phyloP scores from a whole-genome alignment of 2,113 vertebrate species.

The Petrocephalus zakoni region DNA sequence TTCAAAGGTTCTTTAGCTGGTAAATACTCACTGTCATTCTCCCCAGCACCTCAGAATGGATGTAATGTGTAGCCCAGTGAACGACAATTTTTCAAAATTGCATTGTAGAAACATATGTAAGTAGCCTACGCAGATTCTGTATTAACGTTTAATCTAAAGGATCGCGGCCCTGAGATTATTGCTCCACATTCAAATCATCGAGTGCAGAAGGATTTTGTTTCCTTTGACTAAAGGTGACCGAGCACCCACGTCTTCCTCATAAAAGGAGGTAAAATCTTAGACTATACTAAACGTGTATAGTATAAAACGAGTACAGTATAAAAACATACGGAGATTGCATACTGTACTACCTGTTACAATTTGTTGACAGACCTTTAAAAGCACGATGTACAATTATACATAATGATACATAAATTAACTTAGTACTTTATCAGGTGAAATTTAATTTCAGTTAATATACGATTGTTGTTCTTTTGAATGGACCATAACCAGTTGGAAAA shows the following conservation, averaged over 20 bases:
- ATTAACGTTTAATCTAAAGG: not conserved
- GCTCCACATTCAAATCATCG: not conserved
- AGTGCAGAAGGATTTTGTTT: not conserved
- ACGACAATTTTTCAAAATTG: slow-evolving; percentile 31
- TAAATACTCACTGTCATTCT: slow-evolving; percentile 32
- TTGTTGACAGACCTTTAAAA: not conserved
- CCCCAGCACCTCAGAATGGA: slow-evolving; percentile 21
- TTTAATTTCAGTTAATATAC: not conserved
- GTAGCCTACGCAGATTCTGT: slow-evolving; percentile 22
- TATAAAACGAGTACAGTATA: not conserved
- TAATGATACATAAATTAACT: not conserved
- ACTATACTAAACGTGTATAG: not conserved
- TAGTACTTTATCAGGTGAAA: not conserved
- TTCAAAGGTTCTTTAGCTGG: slow-evolving; percentile 31
- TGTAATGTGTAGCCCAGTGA: slow-evolving; percentile 36
- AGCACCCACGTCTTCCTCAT: not conserved
- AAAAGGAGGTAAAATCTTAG: not conserved
- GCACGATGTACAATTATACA: no score
- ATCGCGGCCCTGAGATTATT: not conserved
- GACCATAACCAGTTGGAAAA: no score
- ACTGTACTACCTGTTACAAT: not conserved
- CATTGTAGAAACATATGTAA: slow-evolving; percentile 28
- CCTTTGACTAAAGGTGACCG: not conserved
- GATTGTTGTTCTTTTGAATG: not conserved
- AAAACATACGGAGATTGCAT: not conserved